Percentiles rank a stretch among this genome's conserved stretches.
Evolutionary conservation across 2,113 vertebrate genomes (phyloP).

Genomic region (Emydocephalus ijimae): DNA sequence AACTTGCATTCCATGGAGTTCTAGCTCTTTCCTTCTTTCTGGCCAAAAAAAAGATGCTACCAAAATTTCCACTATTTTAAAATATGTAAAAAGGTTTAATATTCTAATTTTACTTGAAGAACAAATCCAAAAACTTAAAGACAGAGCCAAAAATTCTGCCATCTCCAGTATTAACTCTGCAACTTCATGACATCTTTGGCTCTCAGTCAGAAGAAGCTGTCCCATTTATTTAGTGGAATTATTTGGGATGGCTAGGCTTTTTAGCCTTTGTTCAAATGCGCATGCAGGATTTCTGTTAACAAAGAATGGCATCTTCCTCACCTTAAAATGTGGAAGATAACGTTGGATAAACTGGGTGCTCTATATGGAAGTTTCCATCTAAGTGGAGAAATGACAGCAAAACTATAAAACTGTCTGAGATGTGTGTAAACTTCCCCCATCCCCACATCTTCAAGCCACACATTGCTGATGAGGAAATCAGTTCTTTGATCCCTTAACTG

Average conservation of each 20-base stretch:
- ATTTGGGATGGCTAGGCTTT: neutral
- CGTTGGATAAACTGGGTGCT: neutral
- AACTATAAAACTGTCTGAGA: constrained; percentile 10
- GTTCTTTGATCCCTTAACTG: constrained; percentile 9
- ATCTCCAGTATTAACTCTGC: neutral
- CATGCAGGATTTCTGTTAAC: neutral
- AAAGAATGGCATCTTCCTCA: neutral
- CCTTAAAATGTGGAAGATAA: neutral
- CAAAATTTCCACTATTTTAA: neutral
- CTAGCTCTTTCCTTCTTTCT: neutral
- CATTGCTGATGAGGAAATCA: constrained; percentile 2
- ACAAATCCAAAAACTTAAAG: neutral
- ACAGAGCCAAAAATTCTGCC: neutral
- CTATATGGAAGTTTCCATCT: neutral
- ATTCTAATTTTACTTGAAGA: neutral
- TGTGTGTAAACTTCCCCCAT: constrained; percentile 18
- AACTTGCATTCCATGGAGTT: neutral
- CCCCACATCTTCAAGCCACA: neutral
- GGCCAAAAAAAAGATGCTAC: neutral
- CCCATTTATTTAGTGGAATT: neutral
- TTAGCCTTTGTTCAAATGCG: neutral
- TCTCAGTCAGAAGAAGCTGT: neutral
- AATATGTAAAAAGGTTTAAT: neutral
- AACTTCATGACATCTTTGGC: neutral
- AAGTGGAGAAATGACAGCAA: neutral